Base-by-base conservation (phyloP, 2,888 invertebrate species). In the Seira sanloemensis region DNA sequence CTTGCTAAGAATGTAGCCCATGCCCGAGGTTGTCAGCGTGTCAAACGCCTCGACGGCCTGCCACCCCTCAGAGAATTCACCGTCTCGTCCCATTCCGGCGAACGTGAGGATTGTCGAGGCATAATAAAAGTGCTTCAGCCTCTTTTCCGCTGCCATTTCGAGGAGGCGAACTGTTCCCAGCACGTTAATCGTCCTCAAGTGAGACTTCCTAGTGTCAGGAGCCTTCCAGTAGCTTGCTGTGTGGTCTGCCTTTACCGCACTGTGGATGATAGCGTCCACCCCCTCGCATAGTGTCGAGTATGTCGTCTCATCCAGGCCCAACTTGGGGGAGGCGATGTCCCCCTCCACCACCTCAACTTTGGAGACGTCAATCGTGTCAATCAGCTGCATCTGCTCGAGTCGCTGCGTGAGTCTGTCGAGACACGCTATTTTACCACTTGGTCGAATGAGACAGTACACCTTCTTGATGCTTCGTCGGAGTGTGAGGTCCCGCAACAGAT, bases 361-460 rank as follows among this genome's bases (percentile, higher is more conserved):
- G 1, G n/a, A 19, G 46, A 74, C 5, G 69, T 75, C 37, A 5
- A 72, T 46, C 46, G 58, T 23, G 26, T 62, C 23, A 4, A 19
- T 7, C 7, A 81, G 5, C 4, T 24, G 21, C 18, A 68, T 21
- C 2, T 23, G 23, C 24, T 66, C 37, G 0, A 77, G 58, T 46
- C 50, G 58, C 0, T 25, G 21, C 7, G 19, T 7, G 2, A 73
- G 58, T 21, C 86, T 25, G 2, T 76, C 76, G 9, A n/a, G 16
- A 24, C 25, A 19, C 4, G 54, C 54, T 1, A 62, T 1, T 46
- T 79, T 77, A 2, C 73, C 65, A 0, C 4, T 26, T 23, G 26
- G 19, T 26, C 79, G 27, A 12, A 86, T 19, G 1, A 86, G 26
- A 62, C 83, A 83, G 25, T 76, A 66, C 1, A 86, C 54, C 50